Percentiles rank a stretch among this genome's conserved stretches.
phyloP scores from a whole-genome alignment of 2,797 vertebrate genomes.

The Phoebastria nigripes region DNA sequence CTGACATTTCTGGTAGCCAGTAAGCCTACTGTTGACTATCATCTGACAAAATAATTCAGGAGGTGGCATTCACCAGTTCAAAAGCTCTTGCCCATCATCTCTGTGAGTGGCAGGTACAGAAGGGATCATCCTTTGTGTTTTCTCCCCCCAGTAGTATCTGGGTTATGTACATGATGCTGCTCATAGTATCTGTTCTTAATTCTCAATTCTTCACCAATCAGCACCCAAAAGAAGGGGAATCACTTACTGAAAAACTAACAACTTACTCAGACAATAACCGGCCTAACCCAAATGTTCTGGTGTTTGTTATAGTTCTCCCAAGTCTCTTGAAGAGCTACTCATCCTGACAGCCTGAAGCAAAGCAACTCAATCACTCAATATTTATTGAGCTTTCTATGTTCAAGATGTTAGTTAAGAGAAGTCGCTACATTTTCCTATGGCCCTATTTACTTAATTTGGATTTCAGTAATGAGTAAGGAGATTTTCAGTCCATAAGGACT shows the following conservation, averaged over 20 bases:
- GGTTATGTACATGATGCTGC: not conserved
- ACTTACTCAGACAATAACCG: not conserved
- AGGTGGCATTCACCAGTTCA: not conserved
- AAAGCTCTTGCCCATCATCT: not conserved
- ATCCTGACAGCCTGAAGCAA: not conserved
- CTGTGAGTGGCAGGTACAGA: not conserved
- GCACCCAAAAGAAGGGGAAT: not conserved
- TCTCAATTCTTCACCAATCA: not conserved
- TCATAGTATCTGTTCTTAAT: not conserved
- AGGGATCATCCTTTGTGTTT: not conserved
- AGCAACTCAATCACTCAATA: not conserved
- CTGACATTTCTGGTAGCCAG: not conserved
- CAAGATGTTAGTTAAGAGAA: not conserved
- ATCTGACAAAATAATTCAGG: not conserved
- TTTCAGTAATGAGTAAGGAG: not conserved
- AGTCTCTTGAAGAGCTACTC: not conserved
- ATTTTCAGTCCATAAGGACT: not conserved
- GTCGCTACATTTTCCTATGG: not conserved
- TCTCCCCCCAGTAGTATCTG: not conserved
- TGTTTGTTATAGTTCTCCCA: not conserved
- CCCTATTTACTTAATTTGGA: not conserved
- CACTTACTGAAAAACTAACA: not conserved
- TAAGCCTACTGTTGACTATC: not conserved
- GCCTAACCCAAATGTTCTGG: not conserved
- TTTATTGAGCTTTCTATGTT: not conserved